These are phyloP conservation scores for Lasioglossum zephyrum DNA, from an alignment of 2,888 invertebrate species.

Conservation along the genomic window DNA sequence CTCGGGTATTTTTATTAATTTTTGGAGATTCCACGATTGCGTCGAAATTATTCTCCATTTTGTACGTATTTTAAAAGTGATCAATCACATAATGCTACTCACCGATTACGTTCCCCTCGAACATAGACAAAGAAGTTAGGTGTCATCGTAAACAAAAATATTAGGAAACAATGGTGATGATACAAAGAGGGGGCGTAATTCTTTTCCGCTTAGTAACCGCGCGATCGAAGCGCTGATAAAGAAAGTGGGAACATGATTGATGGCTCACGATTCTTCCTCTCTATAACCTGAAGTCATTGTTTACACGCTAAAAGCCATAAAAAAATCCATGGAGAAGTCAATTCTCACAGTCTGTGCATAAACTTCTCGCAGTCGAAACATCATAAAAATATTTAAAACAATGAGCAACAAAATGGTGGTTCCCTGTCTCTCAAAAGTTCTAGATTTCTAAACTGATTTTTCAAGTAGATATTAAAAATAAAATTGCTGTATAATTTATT, in stretches of 20 bases:
- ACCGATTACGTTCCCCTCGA: neutral
- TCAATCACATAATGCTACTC: neutral
- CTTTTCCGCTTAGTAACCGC: slow-evolving; percentile 32
- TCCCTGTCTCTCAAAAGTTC: neutral
- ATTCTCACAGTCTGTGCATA: neutral
- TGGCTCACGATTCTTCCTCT: slow-evolving; percentile 21
- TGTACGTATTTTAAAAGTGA: neutral
- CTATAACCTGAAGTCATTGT: neutral
- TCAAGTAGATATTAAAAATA: neutral
- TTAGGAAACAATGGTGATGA: neutral
- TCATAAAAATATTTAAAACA: too few species aligned
- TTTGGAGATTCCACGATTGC: neutral
- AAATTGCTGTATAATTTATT: neutral
- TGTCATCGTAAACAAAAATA: neutral
- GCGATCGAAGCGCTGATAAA: slow-evolving; percentile 21
- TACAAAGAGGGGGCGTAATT: slow-evolving; percentile 7
- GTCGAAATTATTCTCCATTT: neutral
- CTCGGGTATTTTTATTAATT: neutral
- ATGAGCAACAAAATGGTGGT: neutral
- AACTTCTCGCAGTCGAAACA: neutral
- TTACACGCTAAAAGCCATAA: neutral
- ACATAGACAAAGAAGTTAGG: neutral
- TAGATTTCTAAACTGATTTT: neutral
- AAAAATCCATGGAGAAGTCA: neutral
- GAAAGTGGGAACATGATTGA: slow-evolving; percentile 38